Evolutionary conservation across 2,113 vertebrate genomes (phyloP).

Genomic region (Oncorhynchus kisutch): DNA sequence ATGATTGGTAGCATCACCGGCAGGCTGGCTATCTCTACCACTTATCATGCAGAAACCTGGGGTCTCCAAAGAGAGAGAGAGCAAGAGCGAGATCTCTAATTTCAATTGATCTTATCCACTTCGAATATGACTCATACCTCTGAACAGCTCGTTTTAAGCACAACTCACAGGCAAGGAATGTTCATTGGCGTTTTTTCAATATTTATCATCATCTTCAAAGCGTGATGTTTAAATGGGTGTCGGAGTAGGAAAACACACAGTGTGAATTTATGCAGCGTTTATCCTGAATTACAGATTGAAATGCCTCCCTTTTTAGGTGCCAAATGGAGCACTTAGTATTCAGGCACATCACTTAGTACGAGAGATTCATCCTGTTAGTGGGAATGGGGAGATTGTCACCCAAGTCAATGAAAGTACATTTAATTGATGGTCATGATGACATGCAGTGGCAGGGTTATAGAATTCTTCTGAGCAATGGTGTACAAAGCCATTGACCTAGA

Average conservation of each 20-base stretch:
- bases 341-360: not conserved
- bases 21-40: not conserved
- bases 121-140: not conserved
- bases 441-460: not conserved
- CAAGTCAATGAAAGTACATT: not conserved
- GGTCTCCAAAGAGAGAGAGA: not conserved
- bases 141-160: not conserved
- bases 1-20: not conserved
- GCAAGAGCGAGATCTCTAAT: too few species aligned
- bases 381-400: not conserved
- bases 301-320: not conserved
- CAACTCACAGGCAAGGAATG: not conserved
- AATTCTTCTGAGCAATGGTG: too few species aligned
- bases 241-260: not conserved
- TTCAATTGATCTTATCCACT: not conserved
- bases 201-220: conserved; percentile 1
- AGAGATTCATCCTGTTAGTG: not conserved
- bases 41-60: not conserved
- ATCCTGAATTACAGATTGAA: not conserved
- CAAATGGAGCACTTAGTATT: not conserved
- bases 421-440: not conserved
- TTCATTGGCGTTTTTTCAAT: not conserved
- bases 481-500: too few species aligned
- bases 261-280: not conserved
- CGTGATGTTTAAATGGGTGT: not conserved